phyloP scores from a whole-genome alignment of 2,888 invertebrate genomes.

The Rhorus exstirpatorius region DNA sequence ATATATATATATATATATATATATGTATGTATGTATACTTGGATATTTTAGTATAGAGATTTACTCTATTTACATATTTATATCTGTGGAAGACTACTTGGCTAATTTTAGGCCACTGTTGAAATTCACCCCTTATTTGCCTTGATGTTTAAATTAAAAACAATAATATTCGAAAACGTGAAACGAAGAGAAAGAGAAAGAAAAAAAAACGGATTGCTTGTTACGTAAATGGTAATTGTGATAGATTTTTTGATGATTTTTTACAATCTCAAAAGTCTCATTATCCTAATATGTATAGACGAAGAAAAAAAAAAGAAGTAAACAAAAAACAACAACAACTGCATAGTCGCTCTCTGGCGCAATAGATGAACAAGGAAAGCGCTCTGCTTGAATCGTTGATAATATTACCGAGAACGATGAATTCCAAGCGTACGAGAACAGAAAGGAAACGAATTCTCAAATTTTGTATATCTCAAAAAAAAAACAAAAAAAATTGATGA shows the following conservation, averaged over 20 bases:
- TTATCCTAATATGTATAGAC: slow-evolving; percentile 86
- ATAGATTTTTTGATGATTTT: slow-evolving; percentile 91
- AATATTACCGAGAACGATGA: slow-evolving; percentile 74
- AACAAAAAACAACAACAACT: slow-evolving; percentile 75
- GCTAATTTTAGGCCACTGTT: slow-evolving; percentile 86
- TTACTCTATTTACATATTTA: slow-evolving; percentile 86
- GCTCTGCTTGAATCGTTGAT: slow-evolving; percentile 90
- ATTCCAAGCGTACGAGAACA: slow-evolving; percentile 28
- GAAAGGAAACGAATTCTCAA: slow-evolving; percentile 38
- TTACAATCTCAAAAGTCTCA: slow-evolving; percentile 89
- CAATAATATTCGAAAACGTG: slow-evolving; percentile 82
- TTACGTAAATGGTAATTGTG: slow-evolving; percentile 88
- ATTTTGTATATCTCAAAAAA: slow-evolving; percentile 56
- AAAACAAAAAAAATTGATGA: slow-evolving; percentile 51
- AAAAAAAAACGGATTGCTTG: slow-evolving; percentile 82
- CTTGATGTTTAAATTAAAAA: slow-evolving; percentile 86
- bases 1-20: too few species aligned
- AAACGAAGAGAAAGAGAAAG: slow-evolving; percentile 66
- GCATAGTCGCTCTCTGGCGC: slow-evolving; percentile 86
- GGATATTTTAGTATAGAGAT: slow-evolving; percentile 86
- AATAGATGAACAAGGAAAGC: slow-evolving; percentile 77
- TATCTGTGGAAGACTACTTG: slow-evolving; percentile 86
- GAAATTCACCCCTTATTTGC: slow-evolving; percentile 87
- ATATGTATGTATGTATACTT: too few species aligned
- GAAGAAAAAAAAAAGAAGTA: slow-evolving; percentile 75